Evolutionary conservation across 1,140 invertebrate species (phyloP).

Genomic region (Drosophila sproati): DNA sequence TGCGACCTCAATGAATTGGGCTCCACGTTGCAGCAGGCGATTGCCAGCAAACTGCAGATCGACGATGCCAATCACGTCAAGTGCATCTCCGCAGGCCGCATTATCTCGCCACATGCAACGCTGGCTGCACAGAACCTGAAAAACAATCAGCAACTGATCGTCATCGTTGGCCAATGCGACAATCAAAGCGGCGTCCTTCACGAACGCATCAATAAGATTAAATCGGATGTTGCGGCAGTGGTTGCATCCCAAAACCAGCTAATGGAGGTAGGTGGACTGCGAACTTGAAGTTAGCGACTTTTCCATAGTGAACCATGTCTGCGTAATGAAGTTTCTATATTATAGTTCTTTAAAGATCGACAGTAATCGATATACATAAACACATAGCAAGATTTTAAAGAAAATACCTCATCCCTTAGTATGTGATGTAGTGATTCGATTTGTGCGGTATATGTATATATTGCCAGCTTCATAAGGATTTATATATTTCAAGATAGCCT

Average conservation of each 20-base stretch:
- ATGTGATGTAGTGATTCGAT: background rate
- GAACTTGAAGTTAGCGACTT: background rate
- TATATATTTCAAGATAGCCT: too few relatives aligned
- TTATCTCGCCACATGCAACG: slow-evolving; percentile 86
- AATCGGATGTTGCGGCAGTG: slow-evolving; percentile 73
- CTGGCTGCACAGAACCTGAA: slow-evolving; percentile 87
- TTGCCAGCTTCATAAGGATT: too few relatives aligned
- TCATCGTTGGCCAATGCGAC: slow-evolving; percentile 85
- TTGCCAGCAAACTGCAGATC: slow-evolving; percentile 85
- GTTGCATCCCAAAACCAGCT: slow-evolving; percentile 65
- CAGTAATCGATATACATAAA: background rate
- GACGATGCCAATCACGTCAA: slow-evolving; percentile 85
- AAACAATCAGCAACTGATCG: slow-evolving; percentile 89
- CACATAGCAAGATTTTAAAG: background rate
- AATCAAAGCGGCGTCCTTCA: slow-evolving; percentile 59
- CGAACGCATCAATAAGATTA: slow-evolving; percentile 70
- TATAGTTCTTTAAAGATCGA: background rate
- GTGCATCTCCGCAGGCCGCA: slow-evolving; percentile 88
- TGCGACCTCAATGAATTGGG: slow-evolving; percentile 84
- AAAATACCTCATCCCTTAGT: background rate
- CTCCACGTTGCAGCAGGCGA: slow-evolving; percentile 86
- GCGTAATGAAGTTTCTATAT: too few relatives aligned
- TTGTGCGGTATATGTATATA: background rate
- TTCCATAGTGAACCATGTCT: background rate
- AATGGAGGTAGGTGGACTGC: slow-evolving; percentile 56